Evolutionary conservation across 2,888 invertebrate genomes (phyloP).

Genomic region (Coenonympha arcania): DNA sequence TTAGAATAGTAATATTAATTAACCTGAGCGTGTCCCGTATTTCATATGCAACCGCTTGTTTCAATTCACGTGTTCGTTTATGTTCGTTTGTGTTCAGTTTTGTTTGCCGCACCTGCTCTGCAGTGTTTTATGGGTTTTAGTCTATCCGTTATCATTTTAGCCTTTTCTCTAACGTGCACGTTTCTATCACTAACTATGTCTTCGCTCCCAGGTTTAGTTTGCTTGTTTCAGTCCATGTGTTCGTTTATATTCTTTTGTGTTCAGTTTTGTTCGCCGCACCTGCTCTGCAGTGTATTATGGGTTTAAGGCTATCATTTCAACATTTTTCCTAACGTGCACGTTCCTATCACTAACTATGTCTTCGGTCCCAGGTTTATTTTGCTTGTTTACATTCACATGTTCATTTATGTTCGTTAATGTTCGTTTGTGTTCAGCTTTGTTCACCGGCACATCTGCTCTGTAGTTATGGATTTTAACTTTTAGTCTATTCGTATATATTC

Average conservation of each 20-base stretch:
- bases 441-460: constrained; percentile 60
- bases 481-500: too few relatives aligned
- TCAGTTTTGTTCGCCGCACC: constrained; percentile 59
- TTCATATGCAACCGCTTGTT: constrained; percentile 60
- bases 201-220: too few relatives aligned
- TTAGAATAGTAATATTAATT: constrained; percentile 56
- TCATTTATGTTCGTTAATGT: constrained; percentile 32
- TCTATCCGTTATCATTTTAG: constrained; percentile 39
- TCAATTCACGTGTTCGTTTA: constrained; percentile 30
- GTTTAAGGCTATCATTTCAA: too few relatives aligned
- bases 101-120: constrained; percentile 59
- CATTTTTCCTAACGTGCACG: too few relatives aligned
- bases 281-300: constrained; percentile 56
- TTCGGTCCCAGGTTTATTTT: too few relatives aligned
- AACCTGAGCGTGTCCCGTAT: constrained; percentile 48
- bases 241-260: constrained; percentile 35
- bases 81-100: constrained; percentile 44
- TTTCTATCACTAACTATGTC: background rate
- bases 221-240: constrained; percentile 33
- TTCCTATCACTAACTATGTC: too few relatives aligned
- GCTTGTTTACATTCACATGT: constrained; percentile 34
- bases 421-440: constrained; percentile 50
- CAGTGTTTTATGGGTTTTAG: constrained; percentile 50
- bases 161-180: background rate
- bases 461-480: constrained; percentile 52